These are phyloP conservation scores for Phytoseiulus persimilis DNA, from an alignment of 2,888 invertebrate species.

Conservation along the genomic window DNA sequence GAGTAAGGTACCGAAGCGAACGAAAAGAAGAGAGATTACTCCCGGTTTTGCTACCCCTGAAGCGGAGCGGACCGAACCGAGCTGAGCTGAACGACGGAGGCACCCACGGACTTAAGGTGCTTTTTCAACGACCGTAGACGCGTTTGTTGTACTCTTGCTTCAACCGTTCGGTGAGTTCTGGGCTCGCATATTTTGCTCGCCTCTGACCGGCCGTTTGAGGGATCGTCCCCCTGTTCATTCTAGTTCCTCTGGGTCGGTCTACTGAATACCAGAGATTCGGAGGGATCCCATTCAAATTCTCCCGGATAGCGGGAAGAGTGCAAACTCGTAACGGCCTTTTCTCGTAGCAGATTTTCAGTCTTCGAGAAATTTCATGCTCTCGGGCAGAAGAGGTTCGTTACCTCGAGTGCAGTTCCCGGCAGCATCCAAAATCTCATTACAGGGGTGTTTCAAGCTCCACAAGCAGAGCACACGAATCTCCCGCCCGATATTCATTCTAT, in stretches of 20 bases:
- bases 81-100: not conserved
- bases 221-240: not conserved
- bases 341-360: not conserved
- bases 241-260: not conserved
- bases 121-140: not conserved
- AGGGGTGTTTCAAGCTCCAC: too few species aligned
- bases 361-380: too few species aligned
- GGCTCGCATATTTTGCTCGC: not conserved
- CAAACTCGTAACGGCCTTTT: not conserved
- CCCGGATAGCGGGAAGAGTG: not conserved
- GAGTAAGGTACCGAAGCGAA: not conserved
- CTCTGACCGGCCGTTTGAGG: not conserved
- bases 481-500: too few species aligned
- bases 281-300: not conserved
- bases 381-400: too few species aligned
- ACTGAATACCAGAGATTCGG: not conserved
- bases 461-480: too few species aligned
- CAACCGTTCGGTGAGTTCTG: not conserved
- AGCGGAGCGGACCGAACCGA: not conserved
- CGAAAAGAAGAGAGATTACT: not conserved
- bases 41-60: not conserved
- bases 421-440: too few species aligned
- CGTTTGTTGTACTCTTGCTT: not conserved
- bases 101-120: constrained; percentile 5
- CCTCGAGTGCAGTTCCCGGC: too few species aligned